Percentiles rank a stretch among this genome's conserved stretches.
Conservation (phyloP, 2,888 invertebrate genomes). For the Matsumyia berberina region DNA sequence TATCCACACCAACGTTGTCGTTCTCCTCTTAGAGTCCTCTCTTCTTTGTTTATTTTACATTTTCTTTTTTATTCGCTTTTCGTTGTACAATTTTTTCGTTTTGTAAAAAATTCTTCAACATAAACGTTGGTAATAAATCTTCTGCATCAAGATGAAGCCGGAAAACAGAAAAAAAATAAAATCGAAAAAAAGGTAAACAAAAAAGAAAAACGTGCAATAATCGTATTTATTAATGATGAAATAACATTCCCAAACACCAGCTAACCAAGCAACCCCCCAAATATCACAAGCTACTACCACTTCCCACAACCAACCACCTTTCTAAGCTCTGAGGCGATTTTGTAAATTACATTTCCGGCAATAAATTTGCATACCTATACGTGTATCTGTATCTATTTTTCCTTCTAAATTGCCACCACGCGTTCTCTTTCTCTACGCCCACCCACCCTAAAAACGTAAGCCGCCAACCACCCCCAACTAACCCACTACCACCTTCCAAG, state of each 20-base stretch:
- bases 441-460: slow-evolving; percentile 13
- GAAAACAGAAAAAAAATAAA: not conserved
- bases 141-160: slow-evolving; percentile 27
- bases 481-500: slow-evolving; percentile 15
- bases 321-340: slow-evolving; percentile 81
- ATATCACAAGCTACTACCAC: slow-evolving; percentile 14
- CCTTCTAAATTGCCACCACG: slow-evolving; percentile 82
- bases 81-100: slow-evolving; percentile 33
- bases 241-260: slow-evolving; percentile 60
- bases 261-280: slow-evolving; percentile 17
- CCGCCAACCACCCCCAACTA: slow-evolving; percentile 60
- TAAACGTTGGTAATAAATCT: slow-evolving; percentile 62
- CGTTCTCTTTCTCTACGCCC: slow-evolving; percentile 57
- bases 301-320: slow-evolving; percentile 56
- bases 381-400: slow-evolving; percentile 76
- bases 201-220: slow-evolving; percentile 55
- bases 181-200: slow-evolving; percentile 21
- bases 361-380: slow-evolving; percentile 84
- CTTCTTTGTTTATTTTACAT: slow-evolving; percentile 40
- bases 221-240: slow-evolving; percentile 74
- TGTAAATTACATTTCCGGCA: slow-evolving; percentile 84
- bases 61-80: slow-evolving; percentile 29
- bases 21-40: not conserved
- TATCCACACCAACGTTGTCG: slow-evolving; percentile 37
- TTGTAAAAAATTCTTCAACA: slow-evolving; percentile 34